A percentile compares a stretch with the other conserved stretches of the same genome.
Evolutionary conservation across 2,797 vertebrate genomes (phyloP).

Genomic region (Coracias cyanogaster): DNA sequence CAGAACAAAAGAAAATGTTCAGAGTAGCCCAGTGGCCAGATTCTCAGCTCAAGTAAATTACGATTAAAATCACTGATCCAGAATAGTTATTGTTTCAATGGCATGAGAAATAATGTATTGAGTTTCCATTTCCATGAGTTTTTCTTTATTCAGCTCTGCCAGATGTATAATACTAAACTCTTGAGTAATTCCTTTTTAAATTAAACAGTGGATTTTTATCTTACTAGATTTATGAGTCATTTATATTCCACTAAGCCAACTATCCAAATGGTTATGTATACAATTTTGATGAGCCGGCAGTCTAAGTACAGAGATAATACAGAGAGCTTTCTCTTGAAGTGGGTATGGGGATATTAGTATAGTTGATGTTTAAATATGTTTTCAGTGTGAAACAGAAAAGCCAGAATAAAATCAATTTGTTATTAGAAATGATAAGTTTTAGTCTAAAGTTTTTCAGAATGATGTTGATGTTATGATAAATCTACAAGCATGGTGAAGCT

Average conservation of each 20-base stretch:
- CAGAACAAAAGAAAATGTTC: neutral
- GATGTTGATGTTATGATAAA: neutral
- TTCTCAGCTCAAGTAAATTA: neutral
- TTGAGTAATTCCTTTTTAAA: slow-evolving; percentile 52
- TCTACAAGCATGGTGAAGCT: neutral
- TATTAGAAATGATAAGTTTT: slow-evolving; percentile 5
- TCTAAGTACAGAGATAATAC: slow-evolving; percentile 52
- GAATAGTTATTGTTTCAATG: slow-evolving; percentile 6
- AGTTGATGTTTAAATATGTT: slow-evolving; percentile 35
- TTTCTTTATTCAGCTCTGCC: slow-evolving; percentile 8
- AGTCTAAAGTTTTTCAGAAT: slow-evolving; percentile 5
- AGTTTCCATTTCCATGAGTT: slow-evolving; percentile 18
- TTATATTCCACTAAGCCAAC: slow-evolving; percentile 50
- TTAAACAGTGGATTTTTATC: slow-evolving; percentile 41
- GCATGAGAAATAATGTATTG: neutral
- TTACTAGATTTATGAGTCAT: slow-evolving; percentile 50
- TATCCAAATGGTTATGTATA: slow-evolving; percentile 50
- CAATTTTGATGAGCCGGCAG: slow-evolving; percentile 53
- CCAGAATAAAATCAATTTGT: neutral
- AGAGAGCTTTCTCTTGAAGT: slow-evolving; percentile 45
- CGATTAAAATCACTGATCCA: slow-evolving; percentile 14
- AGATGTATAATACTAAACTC: slow-evolving; percentile 28
- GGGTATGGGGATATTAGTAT: slow-evolving; percentile 19
- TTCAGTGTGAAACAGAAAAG: slow-evolving; percentile 30
- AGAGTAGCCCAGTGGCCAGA: neutral